Evolutionary conservation across 2,113 vertebrate species (phyloP).

Genomic region (Clinocottus analis): DNA sequence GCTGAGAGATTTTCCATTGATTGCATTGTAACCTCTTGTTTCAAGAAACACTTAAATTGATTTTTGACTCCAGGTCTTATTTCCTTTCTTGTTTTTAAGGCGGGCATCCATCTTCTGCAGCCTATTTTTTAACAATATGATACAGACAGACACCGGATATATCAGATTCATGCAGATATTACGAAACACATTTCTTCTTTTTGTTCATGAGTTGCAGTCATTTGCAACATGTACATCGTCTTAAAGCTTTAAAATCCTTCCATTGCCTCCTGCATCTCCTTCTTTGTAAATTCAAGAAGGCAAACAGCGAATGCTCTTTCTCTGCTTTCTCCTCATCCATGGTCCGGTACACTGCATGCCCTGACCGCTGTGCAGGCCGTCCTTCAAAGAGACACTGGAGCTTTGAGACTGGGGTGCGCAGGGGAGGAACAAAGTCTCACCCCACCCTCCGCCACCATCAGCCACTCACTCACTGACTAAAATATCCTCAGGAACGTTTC

Average conservation of each 20-base stretch:
- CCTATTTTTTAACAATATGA: background rate
- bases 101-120: background rate
- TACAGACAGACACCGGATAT: background rate
- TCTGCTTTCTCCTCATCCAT: background rate
- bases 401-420: slow-evolving; percentile 86
- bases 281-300: background rate
- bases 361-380: background rate
- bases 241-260: background rate
- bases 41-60: slow-evolving; percentile 24
- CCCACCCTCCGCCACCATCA: slow-evolving; percentile 84
- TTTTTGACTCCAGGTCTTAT: slow-evolving; percentile 11
- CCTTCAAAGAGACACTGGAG: slow-evolving; percentile 66
- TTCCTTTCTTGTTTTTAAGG: slow-evolving; percentile 4
- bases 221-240: background rate
- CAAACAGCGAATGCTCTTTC: background rate
- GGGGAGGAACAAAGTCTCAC: slow-evolving; percentile 81
- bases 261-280: background rate
- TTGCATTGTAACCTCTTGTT: slow-evolving; percentile 22
- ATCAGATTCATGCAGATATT: background rate
- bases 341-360: background rate
- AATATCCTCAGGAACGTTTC: slow-evolving; percentile 10
- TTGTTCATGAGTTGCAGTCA: background rate
- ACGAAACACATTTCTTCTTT: background rate
- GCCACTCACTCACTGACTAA: slow-evolving; percentile 86
- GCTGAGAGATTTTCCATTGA: slow-evolving; percentile 11